Percentiles rank a stretch among this genome's conserved stretches.
Conservation (phyloP, 2,113 vertebrate species). For the Polyodon spathula region DNA sequence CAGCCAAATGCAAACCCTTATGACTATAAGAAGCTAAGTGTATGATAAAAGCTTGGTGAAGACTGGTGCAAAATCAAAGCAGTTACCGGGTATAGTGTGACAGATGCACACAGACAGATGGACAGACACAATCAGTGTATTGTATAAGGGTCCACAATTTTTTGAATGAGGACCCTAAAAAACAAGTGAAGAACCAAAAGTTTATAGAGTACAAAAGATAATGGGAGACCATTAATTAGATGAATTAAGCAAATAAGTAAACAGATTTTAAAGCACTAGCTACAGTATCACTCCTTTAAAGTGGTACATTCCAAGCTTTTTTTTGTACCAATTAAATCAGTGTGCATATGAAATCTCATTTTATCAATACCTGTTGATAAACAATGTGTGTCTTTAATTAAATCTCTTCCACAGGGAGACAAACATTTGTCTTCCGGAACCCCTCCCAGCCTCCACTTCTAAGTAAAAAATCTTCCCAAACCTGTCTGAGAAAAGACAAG, state of each 20-base stretch:
- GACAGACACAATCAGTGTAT: too few species aligned
- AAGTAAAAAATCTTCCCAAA: not conserved
- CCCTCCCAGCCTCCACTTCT: conserved; percentile 32
- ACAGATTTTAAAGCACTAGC: not conserved
- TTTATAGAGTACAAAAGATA: not conserved
- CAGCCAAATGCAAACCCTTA: too few species aligned
- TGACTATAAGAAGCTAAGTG: too few species aligned
- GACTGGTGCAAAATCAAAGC: too few species aligned
- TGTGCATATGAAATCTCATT: not conserved
- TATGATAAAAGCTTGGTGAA: too few species aligned
- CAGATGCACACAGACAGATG: too few species aligned
- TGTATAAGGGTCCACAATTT: too few species aligned
- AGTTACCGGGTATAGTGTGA: too few species aligned
- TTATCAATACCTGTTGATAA: conserved; percentile 53
- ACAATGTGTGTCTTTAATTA: conserved; percentile 63
- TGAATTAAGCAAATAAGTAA: not conserved
- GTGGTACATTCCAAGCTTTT: not conserved
- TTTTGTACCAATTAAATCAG: not conserved
- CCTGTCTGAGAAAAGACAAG: conserved; percentile 2
- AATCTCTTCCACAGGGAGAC: conserved; percentile 65
- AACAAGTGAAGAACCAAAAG: not conserved
- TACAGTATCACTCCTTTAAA: not conserved
- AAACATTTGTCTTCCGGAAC: conserved; percentile 72
- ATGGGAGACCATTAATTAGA: not conserved
- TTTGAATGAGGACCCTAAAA: too few species aligned